Evolutionary conservation across 2,888 invertebrate genomes (phyloP).

Genomic region (Orthonychiurus folsomi): DNA sequence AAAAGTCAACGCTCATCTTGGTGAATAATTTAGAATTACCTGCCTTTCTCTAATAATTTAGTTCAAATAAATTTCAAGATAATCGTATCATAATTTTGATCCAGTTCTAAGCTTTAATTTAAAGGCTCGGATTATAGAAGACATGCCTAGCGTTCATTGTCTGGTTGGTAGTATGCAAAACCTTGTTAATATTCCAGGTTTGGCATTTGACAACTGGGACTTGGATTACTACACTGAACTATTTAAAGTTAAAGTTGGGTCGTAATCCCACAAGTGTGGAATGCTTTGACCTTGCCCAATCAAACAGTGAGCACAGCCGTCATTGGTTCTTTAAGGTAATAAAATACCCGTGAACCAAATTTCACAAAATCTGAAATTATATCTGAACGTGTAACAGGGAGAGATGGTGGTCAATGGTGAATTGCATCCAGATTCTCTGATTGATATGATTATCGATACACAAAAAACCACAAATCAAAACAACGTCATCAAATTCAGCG

Average conservation of each 20-base stretch:
- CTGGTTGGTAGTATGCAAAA: too few species aligned
- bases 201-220: slow-evolving; percentile 90
- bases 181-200: slow-evolving; percentile 49
- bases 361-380: neutral
- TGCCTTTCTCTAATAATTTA: too few species aligned
- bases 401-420: slow-evolving; percentile 73
- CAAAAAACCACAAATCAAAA: slow-evolving; percentile 76
- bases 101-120: too few species aligned
- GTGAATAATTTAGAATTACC: slow-evolving; percentile 50
- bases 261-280: slow-evolving; percentile 95
- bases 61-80: too few species aligned
- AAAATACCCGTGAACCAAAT: slow-evolving; percentile 3
- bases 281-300: slow-evolving; percentile 94
- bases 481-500: slow-evolving; percentile 93
- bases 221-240: slow-evolving; percentile 79
- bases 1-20: slow-evolving; percentile 65
- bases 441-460: slow-evolving; percentile 87
- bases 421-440: slow-evolving; percentile 68
- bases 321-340: slow-evolving; percentile 92
- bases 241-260: slow-evolving; percentile 68
- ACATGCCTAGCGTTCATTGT: too few species aligned
- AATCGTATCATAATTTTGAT: too few species aligned
- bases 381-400: slow-evolving; percentile 50
- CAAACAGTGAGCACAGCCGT: slow-evolving; percentile 94
- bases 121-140: too few species aligned